Evolutionary conservation across 2,888 invertebrate species (phyloP), one percentile per base, ranked within the genome.

Genomic region (Neocrepidodera transversa): DNA sequence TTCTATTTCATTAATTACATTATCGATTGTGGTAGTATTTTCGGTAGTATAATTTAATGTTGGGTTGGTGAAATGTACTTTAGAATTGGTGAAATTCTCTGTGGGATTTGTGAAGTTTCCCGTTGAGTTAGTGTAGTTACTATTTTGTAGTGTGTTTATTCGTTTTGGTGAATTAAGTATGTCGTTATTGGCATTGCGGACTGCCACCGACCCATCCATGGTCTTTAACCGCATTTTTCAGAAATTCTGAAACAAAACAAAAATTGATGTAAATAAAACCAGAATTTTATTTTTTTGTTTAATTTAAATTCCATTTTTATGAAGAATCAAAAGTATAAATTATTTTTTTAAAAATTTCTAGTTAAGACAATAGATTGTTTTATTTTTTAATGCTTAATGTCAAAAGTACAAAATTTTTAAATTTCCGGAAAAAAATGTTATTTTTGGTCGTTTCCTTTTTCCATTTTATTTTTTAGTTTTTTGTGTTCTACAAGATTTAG

Each of bases 151-250:
- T 11, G 79, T 79, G 67, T 79, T 79, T 54, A 79, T 72, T 35
- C 79, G 70, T 64, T 79, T 79, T 17, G 79, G 79, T n/a, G 79
- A 79, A 64, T 78, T 79, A 17, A 79, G 66, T 30, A 76, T 71
- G 63, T 73, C 75, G 66, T 71, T 71, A 66, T 72, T 75, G 61
- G 76, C 77, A 68, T 78, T 78, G 73, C 76, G 74, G 67, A 77
- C 72, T 70, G 78, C 77, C 67, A 80, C 67, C 10, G 79, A 76
- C 35, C 79, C 79, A 58, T 78, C 79, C 65, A 73, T 72, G 60
- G 76, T 73, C 71, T 81, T 81, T 70, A 81, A 72, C 62, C 80
- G 80, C 81, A 81, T 81, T 10, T 28, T 55, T 57, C 64, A 72
- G 64, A 53, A 62, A 59, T 69, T 72, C 79, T 79, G 76, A 6